phyloP scores from a whole-genome alignment of 2,113 vertebrate genomes.

The Melanerpes aurifrons region DNA sequence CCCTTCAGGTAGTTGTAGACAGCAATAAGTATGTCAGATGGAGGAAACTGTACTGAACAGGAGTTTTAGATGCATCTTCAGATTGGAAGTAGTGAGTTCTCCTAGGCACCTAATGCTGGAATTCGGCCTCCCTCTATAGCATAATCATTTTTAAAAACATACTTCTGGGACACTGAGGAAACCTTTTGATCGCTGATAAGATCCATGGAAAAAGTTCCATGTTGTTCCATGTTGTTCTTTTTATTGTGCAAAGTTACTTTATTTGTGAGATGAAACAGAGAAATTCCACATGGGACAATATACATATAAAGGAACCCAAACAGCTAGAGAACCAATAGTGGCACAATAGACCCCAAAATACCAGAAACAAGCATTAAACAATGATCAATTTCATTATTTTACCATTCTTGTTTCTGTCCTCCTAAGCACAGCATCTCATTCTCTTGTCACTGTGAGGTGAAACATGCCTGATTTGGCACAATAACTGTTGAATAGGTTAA shows the following conservation, averaged over 20 bases:
- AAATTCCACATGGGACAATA: neutral
- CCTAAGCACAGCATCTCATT: neutral
- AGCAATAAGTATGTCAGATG: neutral
- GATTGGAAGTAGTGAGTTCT: neutral
- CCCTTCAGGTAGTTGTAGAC: no score
- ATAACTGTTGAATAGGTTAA: neutral
- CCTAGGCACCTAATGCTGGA: neutral
- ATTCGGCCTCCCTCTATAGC: neutral
- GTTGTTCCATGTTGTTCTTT: neutral
- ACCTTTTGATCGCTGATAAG: neutral
- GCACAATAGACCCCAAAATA: neutral
- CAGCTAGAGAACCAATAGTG: neutral
- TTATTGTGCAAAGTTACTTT: neutral
- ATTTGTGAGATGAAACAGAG: neutral
- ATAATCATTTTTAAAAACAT: neutral
- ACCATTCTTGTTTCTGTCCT: neutral
- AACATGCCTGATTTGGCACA: neutral
- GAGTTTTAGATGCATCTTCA: neutral
- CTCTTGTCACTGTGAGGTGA: neutral
- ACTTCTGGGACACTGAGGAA: neutral
- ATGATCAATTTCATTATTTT: neutral
- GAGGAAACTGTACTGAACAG: neutral
- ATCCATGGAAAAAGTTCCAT: neutral
- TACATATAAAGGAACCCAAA: neutral
- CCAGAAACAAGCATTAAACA: neutral